A percentile compares a stretch with the other conserved stretches of the same genome.
These are phyloP conservation scores for Drosophila pallidifrons DNA, from an alignment of 1,140 invertebrate genomes.

Conservation along the genomic window DNA sequence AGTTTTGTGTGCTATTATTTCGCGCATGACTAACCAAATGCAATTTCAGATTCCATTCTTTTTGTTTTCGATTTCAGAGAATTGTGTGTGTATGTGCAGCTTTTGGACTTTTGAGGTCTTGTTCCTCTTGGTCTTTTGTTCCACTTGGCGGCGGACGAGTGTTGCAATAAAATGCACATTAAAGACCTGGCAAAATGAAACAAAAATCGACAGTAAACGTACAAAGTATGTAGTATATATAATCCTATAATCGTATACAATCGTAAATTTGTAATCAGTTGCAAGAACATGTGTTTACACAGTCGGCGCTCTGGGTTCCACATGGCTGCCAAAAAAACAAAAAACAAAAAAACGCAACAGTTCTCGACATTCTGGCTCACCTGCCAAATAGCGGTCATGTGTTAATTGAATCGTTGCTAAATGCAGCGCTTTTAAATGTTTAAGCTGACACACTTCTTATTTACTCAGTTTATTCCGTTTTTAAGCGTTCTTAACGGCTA, in stretches of 20 bases:
- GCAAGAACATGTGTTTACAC: conserved; percentile 81
- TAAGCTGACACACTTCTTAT: conserved; percentile 69
- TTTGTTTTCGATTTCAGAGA: conserved; percentile 51
- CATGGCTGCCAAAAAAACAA: conserved; percentile 36
- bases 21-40: conserved; percentile 82
- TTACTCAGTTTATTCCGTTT: conserved; percentile 16
- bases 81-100: conserved; percentile 25
- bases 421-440: conserved; percentile 60
- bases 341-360: conserved; percentile 7
- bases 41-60: conserved; percentile 81
- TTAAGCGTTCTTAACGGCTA: conserved; percentile 43
- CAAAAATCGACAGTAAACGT: conserved; percentile 71
- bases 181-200: conserved; percentile 46
- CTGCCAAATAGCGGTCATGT: conserved; percentile 58
- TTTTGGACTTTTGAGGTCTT: conserved; percentile 33
- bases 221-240: conserved; percentile 3
- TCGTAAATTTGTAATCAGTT: conserved; percentile 82
- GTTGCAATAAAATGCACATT: conserved; percentile 73
- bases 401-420: conserved; percentile 73
- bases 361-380: conserved; percentile 12
- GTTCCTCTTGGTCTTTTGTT: conserved; percentile 71
- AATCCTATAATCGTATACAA: conserved; percentile 55
- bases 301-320: conserved; percentile 40
- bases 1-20: conserved; percentile 66
- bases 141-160: conserved; percentile 55